Evolutionary conservation across 2,113 vertebrate species (phyloP).

Genomic region (Crotophaga sulcirostris): DNA sequence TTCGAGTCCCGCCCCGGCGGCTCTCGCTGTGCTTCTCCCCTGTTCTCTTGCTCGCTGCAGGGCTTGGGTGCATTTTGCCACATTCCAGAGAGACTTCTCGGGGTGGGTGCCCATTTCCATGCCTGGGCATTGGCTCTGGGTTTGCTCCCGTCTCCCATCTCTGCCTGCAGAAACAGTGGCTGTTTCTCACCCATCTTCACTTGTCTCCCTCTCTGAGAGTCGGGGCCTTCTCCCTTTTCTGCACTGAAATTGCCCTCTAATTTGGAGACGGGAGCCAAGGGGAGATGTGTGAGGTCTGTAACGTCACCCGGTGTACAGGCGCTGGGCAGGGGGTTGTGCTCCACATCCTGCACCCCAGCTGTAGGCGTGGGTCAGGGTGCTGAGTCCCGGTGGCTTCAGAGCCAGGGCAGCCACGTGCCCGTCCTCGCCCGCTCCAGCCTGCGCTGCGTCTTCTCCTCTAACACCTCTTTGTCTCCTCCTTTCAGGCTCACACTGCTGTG

Average conservation of each 20-base stretch:
- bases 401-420: accelerated
- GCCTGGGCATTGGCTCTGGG: too few relatives aligned
- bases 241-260: accelerated
- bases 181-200: accelerated
- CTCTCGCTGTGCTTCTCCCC: too few relatives aligned
- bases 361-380: accelerated
- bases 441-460: accelerated
- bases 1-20: not conserved
- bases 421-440: not conserved
- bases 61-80: accelerated
- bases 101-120: too few relatives aligned
- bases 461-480: not conserved
- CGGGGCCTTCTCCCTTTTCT: accelerated
- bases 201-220: not conserved
- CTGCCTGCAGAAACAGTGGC: accelerated
- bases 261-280: not conserved
- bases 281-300: accelerated
- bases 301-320: accelerated
- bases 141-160: not conserved
- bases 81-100: too few relatives aligned
- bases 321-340: accelerated
- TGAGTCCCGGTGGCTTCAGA: accelerated
- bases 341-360: accelerated
- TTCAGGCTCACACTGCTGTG: accelerated
- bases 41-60: not conserved